Conservation (phyloP, 2,797 vertebrate species). For the Nannoperca australis region DNA sequence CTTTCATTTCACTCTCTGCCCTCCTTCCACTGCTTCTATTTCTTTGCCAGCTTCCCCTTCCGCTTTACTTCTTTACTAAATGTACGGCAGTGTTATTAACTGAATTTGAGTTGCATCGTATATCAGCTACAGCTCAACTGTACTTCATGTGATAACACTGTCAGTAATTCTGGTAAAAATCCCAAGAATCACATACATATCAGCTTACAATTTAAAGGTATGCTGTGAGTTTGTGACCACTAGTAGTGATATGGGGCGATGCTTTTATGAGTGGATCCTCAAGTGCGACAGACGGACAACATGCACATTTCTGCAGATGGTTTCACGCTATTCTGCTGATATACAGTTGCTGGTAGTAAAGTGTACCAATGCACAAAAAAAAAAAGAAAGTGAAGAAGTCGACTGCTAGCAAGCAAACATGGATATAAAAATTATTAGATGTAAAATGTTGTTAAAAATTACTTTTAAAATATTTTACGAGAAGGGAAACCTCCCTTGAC, state of each 20-base stretch:
- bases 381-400: neutral
- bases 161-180: neutral
- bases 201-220: neutral
- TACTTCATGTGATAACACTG: neutral
- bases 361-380: neutral
- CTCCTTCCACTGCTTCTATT: slow-evolving; percentile 8
- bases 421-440: neutral
- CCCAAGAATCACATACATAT: neutral
- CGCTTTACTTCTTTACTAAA: slow-evolving; percentile 15
- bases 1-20: slow-evolving; percentile 40
- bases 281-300: neutral
- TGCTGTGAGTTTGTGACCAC: neutral
- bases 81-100: neutral
- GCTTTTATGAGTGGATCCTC: neutral
- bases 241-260: neutral
- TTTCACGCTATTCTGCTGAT: neutral
- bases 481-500: neutral
- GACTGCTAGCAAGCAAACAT: neutral
- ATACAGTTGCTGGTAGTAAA: neutral
- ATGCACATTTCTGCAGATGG: neutral
- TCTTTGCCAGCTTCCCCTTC: neutral
- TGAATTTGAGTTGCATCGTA: neutral
- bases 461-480: neutral
- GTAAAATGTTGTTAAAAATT: neutral
- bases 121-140: neutral